Evolutionary conservation across 2,888 invertebrate genomes (phyloP), one percentile per base, ranked within the genome.

Genomic region (Nebria brevicollis): DNA sequence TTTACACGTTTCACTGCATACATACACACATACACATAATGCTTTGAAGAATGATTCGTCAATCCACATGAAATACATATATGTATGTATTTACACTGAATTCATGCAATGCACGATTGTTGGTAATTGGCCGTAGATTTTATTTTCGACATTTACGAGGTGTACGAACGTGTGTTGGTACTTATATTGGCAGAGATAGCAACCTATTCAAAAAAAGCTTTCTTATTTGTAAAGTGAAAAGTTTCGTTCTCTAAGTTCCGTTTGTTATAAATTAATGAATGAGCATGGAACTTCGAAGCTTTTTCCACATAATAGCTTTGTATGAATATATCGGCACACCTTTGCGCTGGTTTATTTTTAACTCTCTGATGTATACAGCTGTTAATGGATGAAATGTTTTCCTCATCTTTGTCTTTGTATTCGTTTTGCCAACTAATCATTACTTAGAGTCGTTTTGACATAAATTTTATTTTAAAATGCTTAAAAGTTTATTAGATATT

Each of bases 211-310:
- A 43, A 74, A 43, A 15, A 43, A 15, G 74, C 43, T 43, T 43
- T 74, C 54, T 66, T 43, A 74, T 74, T 43, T 20, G 74, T 11
- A 6, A n/a, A 74, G 74, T 74, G 42, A 43, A 74, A 74, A 74
- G 74, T 74, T 74, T 74, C 5, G 43, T 74, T 43, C 15, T 11
- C 41, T 0, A 41, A 64, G 15, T 75, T 42, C 54, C 20, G 54
- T 20, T 74, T 75, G 75, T 75, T 42, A 43, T n/a, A 75, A 43
- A 75, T 75, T 64, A 75, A 75, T 75, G 75, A 75, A 54, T 64
- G 75, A 64, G n/a, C 20, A 64, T 7, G 64, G 54, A 54, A 75
- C n/a, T 75, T 75, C 64, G 15, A 64, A 25, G 64, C 25, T 64
- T 75, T 54, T 54, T 25, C 54, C 42, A 5, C 25, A 64, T 20